These are phyloP conservation scores for Symphodus melops DNA, from an alignment of 2,113 vertebrate genomes.

Conservation along the genomic window DNA sequence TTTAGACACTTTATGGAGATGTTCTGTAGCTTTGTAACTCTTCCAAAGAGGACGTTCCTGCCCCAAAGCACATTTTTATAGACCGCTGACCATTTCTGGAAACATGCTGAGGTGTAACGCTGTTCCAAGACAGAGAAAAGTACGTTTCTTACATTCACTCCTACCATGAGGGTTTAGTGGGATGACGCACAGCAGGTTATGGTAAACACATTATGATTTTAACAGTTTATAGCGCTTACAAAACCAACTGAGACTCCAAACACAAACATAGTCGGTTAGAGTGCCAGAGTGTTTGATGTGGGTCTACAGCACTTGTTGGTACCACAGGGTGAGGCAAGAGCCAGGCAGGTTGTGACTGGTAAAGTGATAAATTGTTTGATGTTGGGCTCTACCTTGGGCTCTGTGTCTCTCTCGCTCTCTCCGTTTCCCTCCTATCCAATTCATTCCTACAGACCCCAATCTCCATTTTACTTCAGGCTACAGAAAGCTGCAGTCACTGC, in stretches of 20 bases:
- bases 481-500: slow-evolving; percentile 36
- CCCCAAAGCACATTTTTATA: slow-evolving; percentile 51
- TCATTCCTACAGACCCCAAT: slow-evolving; percentile 57
- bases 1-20: slow-evolving; percentile 64
- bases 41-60: slow-evolving; percentile 68
- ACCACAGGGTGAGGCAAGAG: slow-evolving; percentile 55
- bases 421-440: slow-evolving; percentile 52
- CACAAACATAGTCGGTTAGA: slow-evolving; percentile 52
- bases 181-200: slow-evolving; percentile 35
- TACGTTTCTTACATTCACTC: slow-evolving; percentile 37
- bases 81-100: slow-evolving; percentile 59
- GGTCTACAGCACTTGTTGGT: slow-evolving; percentile 59
- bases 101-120: slow-evolving; percentile 39
- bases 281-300: slow-evolving; percentile 65
- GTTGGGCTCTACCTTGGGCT: slow-evolving; percentile 60
- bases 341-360: slow-evolving; percentile 73
- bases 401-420: slow-evolving; percentile 34
- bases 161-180: slow-evolving; percentile 36
- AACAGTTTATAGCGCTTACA: slow-evolving; percentile 47
- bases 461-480: slow-evolving; percentile 65
- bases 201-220: slow-evolving; percentile 58
- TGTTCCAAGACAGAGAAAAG: slow-evolving; percentile 50
- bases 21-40: slow-evolving; percentile 60
- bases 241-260: slow-evolving; percentile 55
- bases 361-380: slow-evolving; percentile 78